These are phyloP conservation scores for Chrysomallon squamiferum DNA, from an alignment of 1,140 invertebrate species.

Conservation along the genomic window DNA sequence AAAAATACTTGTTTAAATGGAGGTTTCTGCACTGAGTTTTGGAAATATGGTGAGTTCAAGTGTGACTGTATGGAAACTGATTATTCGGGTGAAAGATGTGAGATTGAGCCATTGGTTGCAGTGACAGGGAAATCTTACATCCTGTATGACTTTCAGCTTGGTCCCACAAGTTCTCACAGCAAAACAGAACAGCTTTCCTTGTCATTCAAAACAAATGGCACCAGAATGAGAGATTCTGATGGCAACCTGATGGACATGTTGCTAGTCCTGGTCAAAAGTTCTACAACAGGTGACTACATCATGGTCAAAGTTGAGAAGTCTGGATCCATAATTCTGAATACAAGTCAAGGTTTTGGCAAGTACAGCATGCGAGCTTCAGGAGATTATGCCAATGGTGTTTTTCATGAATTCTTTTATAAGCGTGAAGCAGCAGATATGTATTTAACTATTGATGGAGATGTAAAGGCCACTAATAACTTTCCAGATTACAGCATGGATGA, in stretches of 20 bases:
- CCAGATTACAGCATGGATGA: conserved; percentile 22
- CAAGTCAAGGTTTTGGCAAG: conserved; percentile 34
- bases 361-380: conserved; percentile 26
- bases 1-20: conserved; percentile 85
- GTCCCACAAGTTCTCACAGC: conserved; percentile 18
- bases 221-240: background rate
- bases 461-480: conserved; percentile 21
- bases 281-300: conserved; percentile 28
- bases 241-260: conserved; percentile 9
- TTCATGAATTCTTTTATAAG: conserved; percentile 41
- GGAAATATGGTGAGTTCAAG: conserved; percentile 79
- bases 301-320: conserved; percentile 11
- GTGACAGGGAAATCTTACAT: conserved; percentile 42
- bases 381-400: conserved; percentile 41
- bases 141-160: conserved; percentile 37
- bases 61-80: conserved; percentile 86
- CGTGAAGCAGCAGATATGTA: conserved; percentile 38
- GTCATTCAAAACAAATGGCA: conserved; percentile 19
- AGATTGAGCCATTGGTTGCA: conserved; percentile 45
- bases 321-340: conserved; percentile 27
- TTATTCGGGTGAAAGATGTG: conserved; percentile 45
- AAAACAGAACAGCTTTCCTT: conserved; percentile 30
- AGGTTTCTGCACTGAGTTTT: conserved; percentile 86
- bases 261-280: conserved; percentile 23
- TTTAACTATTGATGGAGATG: conserved; percentile 25